These are phyloP conservation scores for Strigamia transsilvanica DNA, from an alignment of 2,888 invertebrate species.

Conservation along the genomic window DNA sequence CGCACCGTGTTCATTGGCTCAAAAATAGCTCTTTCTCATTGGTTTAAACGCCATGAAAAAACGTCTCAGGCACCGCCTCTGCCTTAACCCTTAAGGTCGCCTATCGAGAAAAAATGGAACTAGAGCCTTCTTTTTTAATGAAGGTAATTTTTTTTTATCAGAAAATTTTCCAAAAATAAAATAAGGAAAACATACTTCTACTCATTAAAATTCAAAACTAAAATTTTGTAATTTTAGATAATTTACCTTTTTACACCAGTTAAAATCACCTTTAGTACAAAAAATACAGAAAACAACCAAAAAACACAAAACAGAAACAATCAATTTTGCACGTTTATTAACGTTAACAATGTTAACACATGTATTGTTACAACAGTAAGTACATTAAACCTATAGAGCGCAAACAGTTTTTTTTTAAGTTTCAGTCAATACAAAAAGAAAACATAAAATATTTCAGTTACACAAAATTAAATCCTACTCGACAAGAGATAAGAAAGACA, in stretches of 20 bases:
- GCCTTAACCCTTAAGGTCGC: neutral
- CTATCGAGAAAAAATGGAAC: neutral
- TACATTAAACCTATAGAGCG: neutral
- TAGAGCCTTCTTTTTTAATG: neutral
- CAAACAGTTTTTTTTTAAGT: neutral
- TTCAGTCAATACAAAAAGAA: constrained; percentile 4
- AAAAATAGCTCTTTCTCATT: neutral
- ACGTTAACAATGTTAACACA: neutral
- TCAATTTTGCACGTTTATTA: neutral
- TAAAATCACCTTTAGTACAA: no score
- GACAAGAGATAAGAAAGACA: constrained; percentile 16
- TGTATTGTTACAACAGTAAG: neutral
- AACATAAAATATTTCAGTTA: constrained; percentile 26
- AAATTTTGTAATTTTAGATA: neutral
- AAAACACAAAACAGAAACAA: neutral
- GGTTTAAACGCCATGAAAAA: constrained; percentile 4
- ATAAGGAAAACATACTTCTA: no score
- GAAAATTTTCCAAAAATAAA: no score
- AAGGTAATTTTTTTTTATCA: no score
- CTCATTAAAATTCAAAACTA: neutral
- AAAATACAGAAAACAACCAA: neutral
- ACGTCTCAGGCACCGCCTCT: neutral
- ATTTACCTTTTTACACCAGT: no score
- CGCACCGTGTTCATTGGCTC: constrained; percentile 12
- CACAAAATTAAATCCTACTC: constrained; percentile 34